phyloP scores from a whole-genome alignment of 2,797 vertebrate species.

The Microcaecilia unicolor region DNA sequence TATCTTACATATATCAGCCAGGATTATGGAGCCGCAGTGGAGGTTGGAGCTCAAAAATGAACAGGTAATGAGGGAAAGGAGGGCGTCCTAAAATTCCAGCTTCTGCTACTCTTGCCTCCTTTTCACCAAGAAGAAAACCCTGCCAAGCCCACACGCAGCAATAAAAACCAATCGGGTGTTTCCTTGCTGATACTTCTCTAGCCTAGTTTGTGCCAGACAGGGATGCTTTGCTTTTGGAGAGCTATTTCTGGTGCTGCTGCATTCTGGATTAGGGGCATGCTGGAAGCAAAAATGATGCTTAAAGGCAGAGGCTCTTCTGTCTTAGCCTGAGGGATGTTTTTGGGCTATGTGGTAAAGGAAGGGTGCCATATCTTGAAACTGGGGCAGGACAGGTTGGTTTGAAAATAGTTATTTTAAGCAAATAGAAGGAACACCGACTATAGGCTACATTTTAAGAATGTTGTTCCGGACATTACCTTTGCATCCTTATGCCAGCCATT shows the following conservation, averaged over 20 bases:
- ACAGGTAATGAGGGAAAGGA: slow-evolving; percentile 62
- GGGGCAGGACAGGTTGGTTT: too few species aligned
- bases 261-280: background rate
- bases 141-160: too few species aligned
- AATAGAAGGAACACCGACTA: too few species aligned
- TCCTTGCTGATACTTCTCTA: background rate
- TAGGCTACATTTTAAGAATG: too few species aligned
- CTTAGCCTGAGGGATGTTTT: too few species aligned
- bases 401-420: too few species aligned
- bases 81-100: slow-evolving; percentile 1
- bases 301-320: background rate
- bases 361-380: too few species aligned
- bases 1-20: slow-evolving; percentile 74
- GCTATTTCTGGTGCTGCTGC: slow-evolving; percentile 16
- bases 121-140: too few species aligned
- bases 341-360: too few species aligned
- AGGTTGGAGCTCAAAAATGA: slow-evolving; percentile 39
- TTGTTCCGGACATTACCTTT: too few species aligned
- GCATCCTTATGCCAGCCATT: too few species aligned
- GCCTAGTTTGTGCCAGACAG: background rate
- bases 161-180: background rate
- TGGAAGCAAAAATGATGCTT: background rate
- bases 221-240: slow-evolving; percentile 13
- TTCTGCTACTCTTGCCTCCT: slow-evolving; percentile 8
- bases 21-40: slow-evolving; percentile 59